Base-by-base conservation (phyloP, 1,140 invertebrate genomes). In the Bombus huntii region DNA sequence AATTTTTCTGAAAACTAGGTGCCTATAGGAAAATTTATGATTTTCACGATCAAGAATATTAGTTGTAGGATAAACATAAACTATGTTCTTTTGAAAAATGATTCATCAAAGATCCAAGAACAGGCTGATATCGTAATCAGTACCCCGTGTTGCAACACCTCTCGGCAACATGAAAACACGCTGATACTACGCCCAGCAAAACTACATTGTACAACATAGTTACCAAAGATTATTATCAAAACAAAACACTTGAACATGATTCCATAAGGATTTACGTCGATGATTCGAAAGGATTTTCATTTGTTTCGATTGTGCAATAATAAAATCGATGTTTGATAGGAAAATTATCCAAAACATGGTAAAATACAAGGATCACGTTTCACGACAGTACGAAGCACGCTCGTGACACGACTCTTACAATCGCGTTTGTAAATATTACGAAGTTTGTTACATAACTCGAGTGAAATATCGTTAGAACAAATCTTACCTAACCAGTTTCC, bases 91-190 rank as follows among this genome's bases (percentile, higher is more conserved):
- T 42, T 18, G 39, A 47, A 53, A 70, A 70, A 53, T 80, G 78
- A 80, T 70, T 80, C 78, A 80, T 28, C 12, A n/a, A 9, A 18
- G 22, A 53, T 80, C 78, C 47, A 25, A 42, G 65, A 80, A 80
- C 9, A 8, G 6, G 5, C 25, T 70, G 65, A 68, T 79, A 66
- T 47, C 42, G 42, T 70, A 79, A 79, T 79, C 77, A 18, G n/a
- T 79, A 42, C n/a, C 62, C 10, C 6, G 12, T 25, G 34, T 79
- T 15, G 37, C 77, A 39, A 79, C 22, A 68, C 3, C 13, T 34
- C 28, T 57, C n/a, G 18, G 9, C 10, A 25, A 37, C 13, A 31
- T 37, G 31, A 53, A 68, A 53, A 53, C 78, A n/a, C 25, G 34
- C 34, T 70, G 44, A 53, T 68, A 39, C 3, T 66, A 5, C n/a